These are phyloP conservation scores for Clarias fuscus DNA, from an alignment of 2,797 vertebrate genomes.

Conservation along the genomic window DNA sequence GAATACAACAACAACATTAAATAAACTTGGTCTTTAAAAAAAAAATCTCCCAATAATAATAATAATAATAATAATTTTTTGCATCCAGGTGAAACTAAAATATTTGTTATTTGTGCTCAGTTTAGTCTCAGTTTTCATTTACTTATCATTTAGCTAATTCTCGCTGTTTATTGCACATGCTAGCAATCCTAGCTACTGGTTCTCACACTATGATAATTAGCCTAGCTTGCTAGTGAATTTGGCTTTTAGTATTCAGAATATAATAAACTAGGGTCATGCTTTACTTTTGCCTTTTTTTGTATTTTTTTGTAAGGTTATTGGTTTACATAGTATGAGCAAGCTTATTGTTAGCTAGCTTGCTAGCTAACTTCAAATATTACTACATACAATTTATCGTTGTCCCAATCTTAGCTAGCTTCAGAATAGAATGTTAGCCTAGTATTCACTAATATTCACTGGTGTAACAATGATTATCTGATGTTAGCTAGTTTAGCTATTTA, in stretches of 20 bases:
- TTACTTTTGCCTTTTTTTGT: too few relatives aligned
- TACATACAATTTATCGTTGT: neutral
- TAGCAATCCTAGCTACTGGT: neutral
- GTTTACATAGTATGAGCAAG: neutral
- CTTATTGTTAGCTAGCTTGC: neutral
- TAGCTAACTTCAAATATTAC: neutral
- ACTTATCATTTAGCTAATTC: neutral
- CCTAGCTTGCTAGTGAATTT: neutral
- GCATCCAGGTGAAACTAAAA: neutral
- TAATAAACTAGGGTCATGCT: neutral
- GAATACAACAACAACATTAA: neutral
- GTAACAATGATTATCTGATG: too few relatives aligned
- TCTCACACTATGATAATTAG: neutral
- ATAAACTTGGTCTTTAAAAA: neutral
- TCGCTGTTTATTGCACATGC: neutral
- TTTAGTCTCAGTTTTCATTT: neutral
- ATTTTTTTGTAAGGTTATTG: neutral
- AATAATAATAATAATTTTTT: neutral
- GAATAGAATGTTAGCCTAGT: neutral
- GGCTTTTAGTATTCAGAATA: neutral
- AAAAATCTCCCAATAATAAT: conserved; percentile 1
- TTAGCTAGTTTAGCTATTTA: neutral
- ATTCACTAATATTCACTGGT: neutral
- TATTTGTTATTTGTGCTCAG: neutral
- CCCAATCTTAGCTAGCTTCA: neutral